phyloP scores from a whole-genome alignment of 2,888 invertebrate species.

The Torymus auratus region DNA sequence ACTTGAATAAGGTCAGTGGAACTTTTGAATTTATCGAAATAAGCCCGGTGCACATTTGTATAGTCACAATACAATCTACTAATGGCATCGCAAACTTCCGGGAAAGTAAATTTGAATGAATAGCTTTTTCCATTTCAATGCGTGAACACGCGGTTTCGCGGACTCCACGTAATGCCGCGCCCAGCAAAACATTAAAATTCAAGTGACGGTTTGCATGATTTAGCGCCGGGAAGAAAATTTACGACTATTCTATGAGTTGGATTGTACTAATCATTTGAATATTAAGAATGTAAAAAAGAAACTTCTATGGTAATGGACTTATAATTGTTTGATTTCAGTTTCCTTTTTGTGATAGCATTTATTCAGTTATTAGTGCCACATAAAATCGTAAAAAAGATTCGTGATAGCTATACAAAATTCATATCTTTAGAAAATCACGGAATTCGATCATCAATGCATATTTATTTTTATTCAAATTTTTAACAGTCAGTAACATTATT shows the following conservation, averaged over 20 bases:
- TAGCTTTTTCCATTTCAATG: constrained; percentile 39
- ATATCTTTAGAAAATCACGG: too few relatives aligned
- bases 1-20: constrained; percentile 64
- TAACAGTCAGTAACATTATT: too few relatives aligned
- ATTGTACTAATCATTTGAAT: constrained; percentile 3
- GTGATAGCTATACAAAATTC: too few relatives aligned
- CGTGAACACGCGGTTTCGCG: constrained; percentile 19
- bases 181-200: constrained; percentile 37
- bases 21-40: constrained; percentile 66
- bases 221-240: not conserved
- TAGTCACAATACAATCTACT: constrained; percentile 71
- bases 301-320: not conserved
- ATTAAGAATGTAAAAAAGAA: not conserved
- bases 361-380: too few relatives aligned
- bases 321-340: not conserved
- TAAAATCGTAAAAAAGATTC: too few relatives aligned
- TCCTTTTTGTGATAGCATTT: too few relatives aligned
- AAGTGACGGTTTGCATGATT: constrained; percentile 13
- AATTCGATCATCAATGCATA: too few relatives aligned
- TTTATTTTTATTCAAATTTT: too few relatives aligned
- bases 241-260: constrained; percentile 1
- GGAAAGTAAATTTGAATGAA: constrained; percentile 62
- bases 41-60: constrained; percentile 33
- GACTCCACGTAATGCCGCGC: not conserved
- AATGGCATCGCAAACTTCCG: constrained; percentile 68